phyloP scores from a whole-genome alignment of 2,113 vertebrate genomes.

The Bos taurus region ARS-UCD2.0 NC_037336.1:10440001-10440500 shows the following conservation, averaged over 20 bases:
- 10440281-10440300: not conserved
- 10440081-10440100: not conserved
- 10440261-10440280: not conserved
- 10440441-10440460: not conserved
- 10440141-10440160: not conserved
- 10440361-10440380: not conserved
- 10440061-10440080: not conserved
- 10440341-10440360: not conserved
- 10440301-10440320: not conserved
- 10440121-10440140: not conserved
- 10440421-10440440: not conserved
- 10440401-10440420: not conserved
- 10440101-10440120: not conserved
- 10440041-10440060: not conserved
- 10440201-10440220: not conserved
- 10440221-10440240: not conserved
- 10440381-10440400: not conserved
- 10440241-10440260: not conserved
- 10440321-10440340: not conserved
- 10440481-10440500: slow-evolving; percentile 4
- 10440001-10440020: not conserved
- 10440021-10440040: not conserved
- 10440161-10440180: not conserved
- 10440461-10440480: not conserved
- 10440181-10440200: not conserved